phyloP scores from a whole-genome alignment of 2,113 vertebrate genomes.

The Pollimyrus isidori region DNA sequence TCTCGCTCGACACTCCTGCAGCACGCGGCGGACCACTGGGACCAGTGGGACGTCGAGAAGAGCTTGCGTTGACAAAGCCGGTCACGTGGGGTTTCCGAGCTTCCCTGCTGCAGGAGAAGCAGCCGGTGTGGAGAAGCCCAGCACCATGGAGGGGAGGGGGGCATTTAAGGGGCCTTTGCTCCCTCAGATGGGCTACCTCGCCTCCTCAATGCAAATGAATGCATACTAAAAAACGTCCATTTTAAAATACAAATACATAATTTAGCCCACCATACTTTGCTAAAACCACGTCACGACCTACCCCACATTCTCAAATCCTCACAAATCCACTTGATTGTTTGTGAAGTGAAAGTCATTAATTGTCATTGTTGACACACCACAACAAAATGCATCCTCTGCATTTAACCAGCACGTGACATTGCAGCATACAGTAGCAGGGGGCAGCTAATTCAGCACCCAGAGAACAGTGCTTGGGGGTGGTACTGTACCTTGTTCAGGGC shows the following conservation, averaged over 20 bases:
- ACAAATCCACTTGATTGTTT: not conserved
- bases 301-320: not conserved
- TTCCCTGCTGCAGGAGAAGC: not conserved
- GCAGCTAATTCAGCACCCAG: not conserved
- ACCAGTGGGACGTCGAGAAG: not conserved
- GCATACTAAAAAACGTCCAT: not conserved
- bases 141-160: not conserved
- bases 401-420: not conserved
- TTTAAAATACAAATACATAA: not conserved
- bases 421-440: not conserved
- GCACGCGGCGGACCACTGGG: constrained; percentile 32
- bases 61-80: not conserved
- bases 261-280: not conserved
- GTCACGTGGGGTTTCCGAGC: not conserved
- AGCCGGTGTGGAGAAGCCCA: not conserved
- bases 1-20: constrained; percentile 29
- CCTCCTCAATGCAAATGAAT: not conserved
- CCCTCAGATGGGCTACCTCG: not conserved
- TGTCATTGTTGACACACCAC: not conserved
- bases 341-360: not conserved
- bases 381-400: not conserved
- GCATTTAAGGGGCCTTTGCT: not conserved
- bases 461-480: not conserved
- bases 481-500: not conserved
- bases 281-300: not conserved